Evolutionary conservation across 2,888 invertebrate genomes (phyloP), one percentile per base, ranked within the genome.

Genomic region (Epinotia bilunana): DNA sequence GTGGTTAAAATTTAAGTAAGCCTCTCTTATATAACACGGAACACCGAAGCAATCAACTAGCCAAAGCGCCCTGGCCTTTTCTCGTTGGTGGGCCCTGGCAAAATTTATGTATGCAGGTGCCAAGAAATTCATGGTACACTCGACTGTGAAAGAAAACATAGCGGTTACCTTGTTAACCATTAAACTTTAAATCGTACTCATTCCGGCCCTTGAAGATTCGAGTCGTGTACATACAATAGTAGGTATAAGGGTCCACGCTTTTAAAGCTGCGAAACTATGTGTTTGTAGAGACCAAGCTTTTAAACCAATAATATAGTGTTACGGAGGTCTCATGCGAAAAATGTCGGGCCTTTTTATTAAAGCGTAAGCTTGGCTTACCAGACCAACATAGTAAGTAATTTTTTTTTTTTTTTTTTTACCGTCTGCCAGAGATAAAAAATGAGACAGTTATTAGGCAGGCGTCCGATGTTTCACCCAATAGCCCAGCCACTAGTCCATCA

Each of bases 161-260:
- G 74, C 39, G 69, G 74, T 74, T 74, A 74, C 74, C 63, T 70
- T 74, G 63, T 70, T 64, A 73, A 49, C 33, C 63, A 74, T 74
- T 63, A 74, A 74, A 74, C 18, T 74, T 70, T 74, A 74, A 74
- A 69, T 64, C 70, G 69, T 63, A 74, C 74, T 74, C 64, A 74
- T 74, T 70, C 39, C 23, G 69, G 16, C 28, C 57, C 74, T 63
- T 64, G 72, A 69, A 69, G n/a, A 60, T 60, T 43, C 46, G n/a
- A 69, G 18, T 16, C 57, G 57, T 53, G n/a, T 28, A 68, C 57
- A 68, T 57, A 58, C 46, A 69, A 23, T 3, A 69, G 60, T 60
- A 23, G 69, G 58, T 46, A 23, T 68, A 11, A 60, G 23, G 69
- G 23, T 43, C 55, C 20, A 57, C 16, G 33, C 58, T 58, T 55